Conservation (phyloP, 2,888 invertebrate species). For the Xanthia icteritia region DNA sequence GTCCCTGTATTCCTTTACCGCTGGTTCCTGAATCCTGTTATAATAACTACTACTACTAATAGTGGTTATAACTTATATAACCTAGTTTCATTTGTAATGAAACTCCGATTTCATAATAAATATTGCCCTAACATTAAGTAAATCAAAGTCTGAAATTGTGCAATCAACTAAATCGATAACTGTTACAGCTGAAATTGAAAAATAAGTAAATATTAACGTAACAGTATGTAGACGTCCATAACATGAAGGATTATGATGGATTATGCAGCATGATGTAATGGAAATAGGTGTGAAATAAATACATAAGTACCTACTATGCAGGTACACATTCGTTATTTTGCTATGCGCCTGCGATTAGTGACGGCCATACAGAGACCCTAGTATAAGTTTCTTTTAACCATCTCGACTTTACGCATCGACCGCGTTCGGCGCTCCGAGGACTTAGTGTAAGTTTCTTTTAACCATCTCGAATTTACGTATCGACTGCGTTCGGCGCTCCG, state of each 20-base stretch:
- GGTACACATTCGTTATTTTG: not conserved
- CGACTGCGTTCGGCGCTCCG: no score
- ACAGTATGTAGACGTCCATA: constrained; percentile 6
- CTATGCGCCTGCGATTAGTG: not conserved
- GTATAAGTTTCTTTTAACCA: no score
- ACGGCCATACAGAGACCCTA: not conserved
- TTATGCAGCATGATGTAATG: constrained; percentile 5
- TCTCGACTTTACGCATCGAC: no score
- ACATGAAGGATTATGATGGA: constrained; percentile 24
- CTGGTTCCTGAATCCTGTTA: not conserved
- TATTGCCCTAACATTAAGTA: not conserved
- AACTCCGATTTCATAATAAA: not conserved
- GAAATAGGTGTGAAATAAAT: constrained; percentile 20
- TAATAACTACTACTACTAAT: no score
- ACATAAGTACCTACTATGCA: not conserved
- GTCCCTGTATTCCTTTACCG: not conserved
- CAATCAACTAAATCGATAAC: not conserved
- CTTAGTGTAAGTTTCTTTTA: no score
- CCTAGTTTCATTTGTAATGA: not conserved
- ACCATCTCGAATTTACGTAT: no score
- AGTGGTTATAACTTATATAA: not conserved
- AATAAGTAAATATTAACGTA: not conserved
- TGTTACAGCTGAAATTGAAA: not conserved
- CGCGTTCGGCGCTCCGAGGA: no score
- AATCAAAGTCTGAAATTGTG: constrained; percentile 30